Evolutionary conservation across 2,888 invertebrate genomes (phyloP).

Genomic region (Alitta virens): DNA sequence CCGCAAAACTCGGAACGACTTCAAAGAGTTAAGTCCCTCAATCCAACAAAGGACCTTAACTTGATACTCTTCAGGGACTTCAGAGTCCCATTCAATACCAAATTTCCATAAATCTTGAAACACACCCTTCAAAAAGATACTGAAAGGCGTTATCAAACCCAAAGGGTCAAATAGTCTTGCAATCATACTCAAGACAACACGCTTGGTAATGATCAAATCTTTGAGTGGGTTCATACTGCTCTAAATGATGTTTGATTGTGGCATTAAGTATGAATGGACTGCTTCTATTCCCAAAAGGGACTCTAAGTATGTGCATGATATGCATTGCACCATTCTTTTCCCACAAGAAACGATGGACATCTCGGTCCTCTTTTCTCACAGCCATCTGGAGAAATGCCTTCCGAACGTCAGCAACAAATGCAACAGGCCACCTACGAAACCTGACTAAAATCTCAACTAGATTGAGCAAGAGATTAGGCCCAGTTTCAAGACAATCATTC

Average conservation of each 20-base stretch:
- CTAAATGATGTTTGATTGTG: too few relatives aligned
- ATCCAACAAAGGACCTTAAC: conserved; percentile 3
- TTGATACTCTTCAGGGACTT: conserved; percentile 16
- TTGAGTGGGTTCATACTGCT: too few relatives aligned
- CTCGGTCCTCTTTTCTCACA: neutral
- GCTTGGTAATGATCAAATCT: conserved; percentile 17
- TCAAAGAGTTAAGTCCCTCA: conserved; percentile 3
- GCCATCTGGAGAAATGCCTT: neutral
- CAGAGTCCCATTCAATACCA: conserved; percentile 33
- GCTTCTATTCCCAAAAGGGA: neutral
- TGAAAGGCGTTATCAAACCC: conserved; percentile 26
- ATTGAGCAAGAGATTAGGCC: neutral
- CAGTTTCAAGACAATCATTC: neutral
- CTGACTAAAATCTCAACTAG: neutral
- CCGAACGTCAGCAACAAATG: too few relatives aligned
- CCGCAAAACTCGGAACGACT: neutral
- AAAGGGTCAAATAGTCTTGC: conserved; percentile 30
- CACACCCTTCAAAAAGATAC: conserved; percentile 28
- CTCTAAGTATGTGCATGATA: neutral
- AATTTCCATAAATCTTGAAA: conserved; percentile 35
- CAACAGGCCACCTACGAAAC: neutral
- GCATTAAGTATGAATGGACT: neutral
- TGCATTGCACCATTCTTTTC: neutral
- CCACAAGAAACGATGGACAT: neutral
- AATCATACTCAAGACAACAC: conserved; percentile 24